Conservation (phyloP, 2,888 invertebrate species). For the Ennomos quercinarius region DNA sequence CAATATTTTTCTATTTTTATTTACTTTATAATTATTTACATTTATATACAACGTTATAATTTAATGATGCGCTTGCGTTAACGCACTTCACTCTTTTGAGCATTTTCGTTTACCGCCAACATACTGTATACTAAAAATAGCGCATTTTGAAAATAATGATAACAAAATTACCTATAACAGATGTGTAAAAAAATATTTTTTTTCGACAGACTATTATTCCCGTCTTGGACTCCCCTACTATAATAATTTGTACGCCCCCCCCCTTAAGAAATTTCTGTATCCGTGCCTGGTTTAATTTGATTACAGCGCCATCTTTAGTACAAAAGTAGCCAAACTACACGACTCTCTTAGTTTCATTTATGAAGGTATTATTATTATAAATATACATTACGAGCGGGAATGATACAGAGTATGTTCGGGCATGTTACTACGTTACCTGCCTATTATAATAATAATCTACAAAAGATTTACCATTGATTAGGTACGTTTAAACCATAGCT, state of each 20-base stretch:
- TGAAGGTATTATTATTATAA: constrained; percentile 70
- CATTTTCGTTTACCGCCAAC: constrained; percentile 50
- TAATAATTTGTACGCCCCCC: too few species aligned
- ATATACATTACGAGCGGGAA: constrained; percentile 54
- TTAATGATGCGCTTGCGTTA: constrained; percentile 63
- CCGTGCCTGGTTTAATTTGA: too few species aligned
- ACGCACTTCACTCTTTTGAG: constrained; percentile 72
- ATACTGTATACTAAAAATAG: constrained; percentile 26
- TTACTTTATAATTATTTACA: constrained; percentile 79
- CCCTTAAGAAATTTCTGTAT: too few species aligned
- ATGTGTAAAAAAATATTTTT: too few species aligned
- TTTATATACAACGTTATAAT: constrained; percentile 79
- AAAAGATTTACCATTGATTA: too few species aligned
- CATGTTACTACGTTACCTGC: constrained; percentile 62
- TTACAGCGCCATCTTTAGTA: constrained; percentile 16
- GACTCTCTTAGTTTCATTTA: constrained; percentile 38
- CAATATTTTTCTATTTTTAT: constrained; percentile 65
- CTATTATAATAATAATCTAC: background rate
- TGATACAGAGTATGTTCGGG: constrained; percentile 60
- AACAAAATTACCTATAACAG: background rate
- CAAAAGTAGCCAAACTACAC: constrained; percentile 21
- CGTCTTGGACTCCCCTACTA: too few species aligned
- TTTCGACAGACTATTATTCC: too few species aligned
- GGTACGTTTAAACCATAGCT: too few species aligned
- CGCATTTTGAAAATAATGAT: background rate